These are phyloP conservation scores for Echinops telfairi DNA, from an alignment of 2,113 vertebrate genomes.

Conservation along the genomic window DNA sequence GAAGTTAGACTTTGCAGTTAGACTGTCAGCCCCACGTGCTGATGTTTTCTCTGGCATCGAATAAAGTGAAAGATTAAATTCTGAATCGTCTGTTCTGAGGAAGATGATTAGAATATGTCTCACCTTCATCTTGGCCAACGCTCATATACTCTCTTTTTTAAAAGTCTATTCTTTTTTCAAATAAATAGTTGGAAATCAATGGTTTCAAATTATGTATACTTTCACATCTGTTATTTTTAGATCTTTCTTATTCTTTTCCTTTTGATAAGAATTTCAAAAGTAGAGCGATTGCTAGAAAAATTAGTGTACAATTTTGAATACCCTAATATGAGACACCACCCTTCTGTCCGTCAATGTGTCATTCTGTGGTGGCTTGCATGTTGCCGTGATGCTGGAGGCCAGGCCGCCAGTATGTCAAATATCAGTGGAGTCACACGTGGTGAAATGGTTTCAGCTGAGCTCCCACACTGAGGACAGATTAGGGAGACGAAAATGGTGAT, in stretches of 20 bases:
- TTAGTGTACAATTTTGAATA: conserved; percentile 8
- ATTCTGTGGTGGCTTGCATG: too few relatives aligned
- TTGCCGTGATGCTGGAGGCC: neutral
- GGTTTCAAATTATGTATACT: neutral
- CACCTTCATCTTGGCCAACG: neutral
- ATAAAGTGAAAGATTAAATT: neutral
- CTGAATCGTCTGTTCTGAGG: too few relatives aligned
- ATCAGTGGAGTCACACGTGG: too few relatives aligned
- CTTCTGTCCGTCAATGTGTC: too few relatives aligned
- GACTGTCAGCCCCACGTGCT: conserved; percentile 17
- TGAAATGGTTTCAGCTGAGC: too few relatives aligned
- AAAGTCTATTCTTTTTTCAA: neutral
- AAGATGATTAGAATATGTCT: neutral
- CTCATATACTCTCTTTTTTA: neutral
- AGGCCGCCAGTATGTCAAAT: too few relatives aligned
- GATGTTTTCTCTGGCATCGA: conserved; percentile 33
- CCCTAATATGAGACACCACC: too few relatives aligned
- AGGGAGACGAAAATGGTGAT: too few relatives aligned
- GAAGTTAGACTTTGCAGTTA: conserved; percentile 31
- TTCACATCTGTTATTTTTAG: neutral
- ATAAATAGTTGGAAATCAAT: neutral
- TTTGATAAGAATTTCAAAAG: neutral
- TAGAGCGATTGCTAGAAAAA: neutral
- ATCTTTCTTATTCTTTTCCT: neutral
- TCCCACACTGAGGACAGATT: too few relatives aligned